Percentiles rank a stretch among this genome's conserved stretches.
Conservation (phyloP, 2,797 vertebrate species). For the Chaenodraco wilsoni region DNA sequence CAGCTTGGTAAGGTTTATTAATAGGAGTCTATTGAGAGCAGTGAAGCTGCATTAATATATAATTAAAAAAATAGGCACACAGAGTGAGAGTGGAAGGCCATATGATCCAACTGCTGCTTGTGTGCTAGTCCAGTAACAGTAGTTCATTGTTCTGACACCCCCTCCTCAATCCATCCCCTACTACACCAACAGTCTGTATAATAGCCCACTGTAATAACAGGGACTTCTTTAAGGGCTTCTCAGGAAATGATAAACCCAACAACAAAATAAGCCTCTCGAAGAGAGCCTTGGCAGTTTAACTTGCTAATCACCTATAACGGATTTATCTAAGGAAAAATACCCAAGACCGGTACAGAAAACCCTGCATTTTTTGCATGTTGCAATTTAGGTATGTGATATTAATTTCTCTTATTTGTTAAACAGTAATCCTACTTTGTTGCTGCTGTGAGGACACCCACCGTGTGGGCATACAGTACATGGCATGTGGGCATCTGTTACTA, state of each 20-base stretch:
- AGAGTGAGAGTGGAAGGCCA: conserved; percentile 18
- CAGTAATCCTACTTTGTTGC: conserved; percentile 16
- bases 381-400: conserved; percentile 22
- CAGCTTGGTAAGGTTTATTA: not conserved
- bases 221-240: conserved; percentile 22
- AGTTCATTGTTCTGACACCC: conserved; percentile 63
- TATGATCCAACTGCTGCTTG: conserved; percentile 42
- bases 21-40: not conserved
- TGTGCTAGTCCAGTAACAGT: conserved; percentile 53
- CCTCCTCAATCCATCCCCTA: conserved; percentile 69
- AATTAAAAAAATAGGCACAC: not conserved
- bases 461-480: conserved; percentile 26
- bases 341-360: not conserved
- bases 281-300: not conserved
- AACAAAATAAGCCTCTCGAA: not conserved
- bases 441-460: conserved; percentile 36
- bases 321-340: not conserved
- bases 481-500: conserved; percentile 42
- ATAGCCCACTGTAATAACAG: conserved; percentile 32
- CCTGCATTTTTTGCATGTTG: not conserved
- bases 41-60: not conserved
- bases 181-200: conserved; percentile 53
- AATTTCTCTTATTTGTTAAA: conserved; percentile 7
- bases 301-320: not conserved
- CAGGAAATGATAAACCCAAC: conserved; percentile 4